These are phyloP conservation scores for Lamprologus sp. DNA, from an alignment of 2,113 vertebrate species.

Conservation along the genomic window DNA sequence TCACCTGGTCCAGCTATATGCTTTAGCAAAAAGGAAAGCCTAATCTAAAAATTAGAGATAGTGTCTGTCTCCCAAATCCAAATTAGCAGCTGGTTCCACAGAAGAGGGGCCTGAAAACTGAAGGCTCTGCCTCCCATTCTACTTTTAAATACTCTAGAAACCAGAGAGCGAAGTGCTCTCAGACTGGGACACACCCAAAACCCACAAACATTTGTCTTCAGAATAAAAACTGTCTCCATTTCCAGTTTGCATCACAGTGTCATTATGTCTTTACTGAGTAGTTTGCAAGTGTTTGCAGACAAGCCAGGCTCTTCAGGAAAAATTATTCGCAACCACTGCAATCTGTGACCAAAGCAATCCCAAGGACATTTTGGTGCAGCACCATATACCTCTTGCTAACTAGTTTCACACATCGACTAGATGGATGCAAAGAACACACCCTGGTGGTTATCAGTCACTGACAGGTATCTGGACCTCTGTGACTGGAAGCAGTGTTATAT, in stretches of 20 bases:
- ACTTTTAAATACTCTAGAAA: neutral
- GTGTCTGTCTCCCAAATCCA: neutral
- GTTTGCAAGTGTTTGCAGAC: neutral
- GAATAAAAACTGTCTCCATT: neutral
- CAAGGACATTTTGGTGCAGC: neutral
- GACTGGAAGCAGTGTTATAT: neutral
- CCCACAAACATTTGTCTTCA: neutral
- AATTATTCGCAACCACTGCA: accelerated
- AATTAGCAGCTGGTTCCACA: neutral
- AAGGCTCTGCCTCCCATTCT: neutral
- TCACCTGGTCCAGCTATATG: neutral
- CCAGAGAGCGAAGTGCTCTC: neutral
- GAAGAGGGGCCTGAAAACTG: neutral
- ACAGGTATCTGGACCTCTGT: neutral
- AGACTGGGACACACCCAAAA: neutral
- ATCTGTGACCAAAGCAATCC: neutral
- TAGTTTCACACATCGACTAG: neutral
- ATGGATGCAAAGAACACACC: neutral
- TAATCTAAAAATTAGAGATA: neutral
- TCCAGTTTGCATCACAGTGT: neutral
- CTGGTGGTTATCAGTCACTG: neutral
- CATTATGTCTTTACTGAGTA: neutral
- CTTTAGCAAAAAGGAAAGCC: neutral
- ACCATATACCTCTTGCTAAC: neutral
- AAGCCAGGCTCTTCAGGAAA: neutral